A percentile compares a stretch with the other conserved stretches of the same genome.
Conservation (phyloP, 2,888 invertebrate species). For the Petrolisthes cinctipes region DNA sequence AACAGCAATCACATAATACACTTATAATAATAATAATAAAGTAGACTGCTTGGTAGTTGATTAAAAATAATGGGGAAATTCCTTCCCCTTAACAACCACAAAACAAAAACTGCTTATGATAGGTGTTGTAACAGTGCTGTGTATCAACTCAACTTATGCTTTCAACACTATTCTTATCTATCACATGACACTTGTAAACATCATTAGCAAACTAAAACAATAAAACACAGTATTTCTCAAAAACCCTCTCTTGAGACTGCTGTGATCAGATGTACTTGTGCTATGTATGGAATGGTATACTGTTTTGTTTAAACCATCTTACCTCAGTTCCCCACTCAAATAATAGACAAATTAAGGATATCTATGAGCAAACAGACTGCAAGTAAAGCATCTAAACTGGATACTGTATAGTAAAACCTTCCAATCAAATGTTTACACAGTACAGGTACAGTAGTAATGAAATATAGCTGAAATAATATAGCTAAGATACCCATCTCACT, state of each 20-base stretch:
- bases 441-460: background rate
- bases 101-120: no score
- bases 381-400: constrained; percentile 22
- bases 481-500: background rate
- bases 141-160: no score
- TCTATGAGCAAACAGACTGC: constrained; percentile 35
- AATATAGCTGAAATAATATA: background rate
- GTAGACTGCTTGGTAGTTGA: no score
- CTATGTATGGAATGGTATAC: background rate
- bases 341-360: background rate
- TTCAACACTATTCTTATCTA: no score
- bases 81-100: no score
- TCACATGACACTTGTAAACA: no score
- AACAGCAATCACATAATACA: no score
- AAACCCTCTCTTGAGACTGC: background rate
- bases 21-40: no score
- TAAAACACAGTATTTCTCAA: no score
- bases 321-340: background rate
- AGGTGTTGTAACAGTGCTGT: no score
- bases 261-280: background rate
- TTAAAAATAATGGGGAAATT: no score
- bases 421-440: background rate
- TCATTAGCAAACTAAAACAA: no score
- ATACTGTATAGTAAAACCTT: background rate
- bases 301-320: background rate